phyloP scores from a whole-genome alignment of 1,140 invertebrate species.

The Dryas iulia region DNA sequence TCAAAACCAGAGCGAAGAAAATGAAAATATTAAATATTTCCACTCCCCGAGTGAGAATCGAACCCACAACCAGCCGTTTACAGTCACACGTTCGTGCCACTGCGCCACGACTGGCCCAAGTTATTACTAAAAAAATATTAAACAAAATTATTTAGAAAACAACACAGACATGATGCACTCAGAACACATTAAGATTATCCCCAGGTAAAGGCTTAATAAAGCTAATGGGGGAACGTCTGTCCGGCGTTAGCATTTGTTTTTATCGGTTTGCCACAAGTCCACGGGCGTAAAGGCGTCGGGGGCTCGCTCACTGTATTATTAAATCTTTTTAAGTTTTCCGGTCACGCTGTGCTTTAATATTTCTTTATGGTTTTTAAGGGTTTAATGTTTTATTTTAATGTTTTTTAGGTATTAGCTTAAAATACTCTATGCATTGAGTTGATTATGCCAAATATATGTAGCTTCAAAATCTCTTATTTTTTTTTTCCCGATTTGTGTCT shows the following conservation, averaged over 20 bases:
- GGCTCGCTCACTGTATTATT: constrained; percentile 6
- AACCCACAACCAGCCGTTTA: no score
- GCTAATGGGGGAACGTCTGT: background rate
- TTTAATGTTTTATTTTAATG: no score
- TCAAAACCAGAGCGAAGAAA: no score
- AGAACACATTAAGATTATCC: background rate
- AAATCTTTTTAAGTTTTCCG: constrained; percentile 24
- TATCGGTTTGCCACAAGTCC: constrained; percentile 16
- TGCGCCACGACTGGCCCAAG: no score
- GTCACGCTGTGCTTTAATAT: constrained; percentile 1
- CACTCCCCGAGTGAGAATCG: no score
- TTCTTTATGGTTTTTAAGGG: background rate
- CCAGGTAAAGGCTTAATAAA: background rate
- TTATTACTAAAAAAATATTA: no score
- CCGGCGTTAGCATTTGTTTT: constrained; percentile 5
- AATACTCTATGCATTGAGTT: no score
- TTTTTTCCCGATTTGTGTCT: no score
- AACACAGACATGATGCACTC: background rate
- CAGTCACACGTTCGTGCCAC: no score
- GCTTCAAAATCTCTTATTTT: no score
- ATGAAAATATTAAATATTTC: no score
- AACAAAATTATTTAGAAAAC: background rate
- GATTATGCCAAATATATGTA: no score
- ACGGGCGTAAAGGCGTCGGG: constrained; percentile 1
- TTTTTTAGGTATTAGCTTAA: background rate